Base-by-base conservation (phyloP, 2,888 invertebrate genomes). In the Charanyca ferruginea region DNA sequence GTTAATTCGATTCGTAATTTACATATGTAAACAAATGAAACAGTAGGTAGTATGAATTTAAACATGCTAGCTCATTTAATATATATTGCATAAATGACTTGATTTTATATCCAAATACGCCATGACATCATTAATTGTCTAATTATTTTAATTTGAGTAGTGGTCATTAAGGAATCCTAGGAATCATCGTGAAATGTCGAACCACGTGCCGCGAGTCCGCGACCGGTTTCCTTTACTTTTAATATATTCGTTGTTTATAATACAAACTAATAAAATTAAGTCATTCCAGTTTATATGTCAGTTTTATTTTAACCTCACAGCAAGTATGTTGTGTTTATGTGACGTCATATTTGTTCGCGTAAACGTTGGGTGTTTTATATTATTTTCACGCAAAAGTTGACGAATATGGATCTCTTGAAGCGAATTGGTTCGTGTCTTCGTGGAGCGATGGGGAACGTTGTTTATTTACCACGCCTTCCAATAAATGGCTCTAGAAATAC, bases 251-350 rank as follows among this genome's bases (percentile, higher is more conserved):
- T 79, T 81, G 53, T 82, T 72, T 77, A 80, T 70, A 75, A 70
- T 83, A 79, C 81, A 79, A 77, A 79, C 77, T 69, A 79, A 85
- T 84, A 86, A 86, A 87, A 84, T 83, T 83, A 78, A 82, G 62
- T 81, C 69, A 67, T 60, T 74, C 59, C 54, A 66, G 62, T 84
- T 76, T 83, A 81, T 80, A 80, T 82, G 69, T 83, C 89, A 92
- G 91, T 93, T 80, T 83, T 80, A 79, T 85, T 82, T 84, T 73
- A 66, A 80, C 80, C 76, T 82, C 85, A 76, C 75, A 54, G 81
- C 83, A 85, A 89, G 85, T 77, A 91, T 91, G 91, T 83, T 89
- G 91, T 85, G 89, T 89, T 75, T 82, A 60, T 58, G 77, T 65
- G 64, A 60, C 60, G 73, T 58, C 58, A 64, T 63, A 57, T 67